phyloP scores from a whole-genome alignment of 2,888 invertebrate genomes.

The Apotomis capreana region DNA sequence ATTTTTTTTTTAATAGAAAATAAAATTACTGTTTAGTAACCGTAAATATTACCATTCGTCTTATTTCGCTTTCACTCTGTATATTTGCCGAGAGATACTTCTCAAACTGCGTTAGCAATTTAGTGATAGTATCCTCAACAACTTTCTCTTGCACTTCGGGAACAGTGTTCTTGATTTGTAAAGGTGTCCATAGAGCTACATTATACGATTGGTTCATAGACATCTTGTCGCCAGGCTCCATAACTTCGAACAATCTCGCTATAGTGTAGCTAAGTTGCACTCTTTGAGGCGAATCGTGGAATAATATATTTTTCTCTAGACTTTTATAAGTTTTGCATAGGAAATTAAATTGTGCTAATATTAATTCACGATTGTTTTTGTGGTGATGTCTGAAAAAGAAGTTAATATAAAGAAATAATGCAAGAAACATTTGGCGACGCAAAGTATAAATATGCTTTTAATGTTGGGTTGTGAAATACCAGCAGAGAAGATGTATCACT shows the following conservation, averaged over 20 bases:
- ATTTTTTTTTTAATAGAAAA: too few species aligned
- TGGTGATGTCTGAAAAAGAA: constrained; percentile 51
- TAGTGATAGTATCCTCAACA: constrained; percentile 51
- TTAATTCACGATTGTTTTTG: constrained; percentile 51
- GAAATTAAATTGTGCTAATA: constrained; percentile 55
- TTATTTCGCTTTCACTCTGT: constrained; percentile 44
- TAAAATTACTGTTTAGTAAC: constrained; percentile 8
- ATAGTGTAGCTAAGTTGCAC: constrained; percentile 59
- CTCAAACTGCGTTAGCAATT: constrained; percentile 48
- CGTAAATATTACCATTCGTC: constrained; percentile 50
- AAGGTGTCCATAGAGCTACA: constrained; percentile 57
- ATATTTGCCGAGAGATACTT: constrained; percentile 38
- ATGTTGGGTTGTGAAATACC: too few species aligned
- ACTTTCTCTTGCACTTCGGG: constrained; percentile 50
- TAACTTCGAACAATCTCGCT: constrained; percentile 55
- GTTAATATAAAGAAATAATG: not conserved
- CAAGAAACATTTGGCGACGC: too few species aligned
- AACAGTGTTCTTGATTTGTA: constrained; percentile 60
- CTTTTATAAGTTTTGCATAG: constrained; percentile 63
- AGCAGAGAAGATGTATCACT: too few species aligned
- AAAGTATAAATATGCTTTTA: too few species aligned
- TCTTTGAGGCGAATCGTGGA: constrained; percentile 63
- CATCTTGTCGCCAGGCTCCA: constrained; percentile 59
- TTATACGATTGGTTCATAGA: constrained; percentile 57
- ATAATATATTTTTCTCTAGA: constrained; percentile 52